These are phyloP conservation scores for Ptychadena robeensis DNA, from an alignment of 2,797 vertebrate species.

Conservation along the genomic window DNA sequence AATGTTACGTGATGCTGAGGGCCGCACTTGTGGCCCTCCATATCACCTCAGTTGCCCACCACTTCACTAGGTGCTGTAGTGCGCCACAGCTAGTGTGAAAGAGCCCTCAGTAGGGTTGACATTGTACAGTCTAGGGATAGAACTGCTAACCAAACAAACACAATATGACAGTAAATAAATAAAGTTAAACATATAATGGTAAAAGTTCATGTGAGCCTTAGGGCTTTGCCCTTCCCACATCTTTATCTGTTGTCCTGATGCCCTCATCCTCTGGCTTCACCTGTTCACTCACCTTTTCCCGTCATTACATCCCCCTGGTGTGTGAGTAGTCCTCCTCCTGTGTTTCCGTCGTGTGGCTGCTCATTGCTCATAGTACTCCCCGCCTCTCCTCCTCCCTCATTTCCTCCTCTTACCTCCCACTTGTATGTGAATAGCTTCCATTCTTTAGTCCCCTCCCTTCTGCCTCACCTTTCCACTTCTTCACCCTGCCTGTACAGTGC, in stretches of 20 bases:
- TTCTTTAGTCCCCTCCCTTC: conserved; percentile 7
- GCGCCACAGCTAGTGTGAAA: no score
- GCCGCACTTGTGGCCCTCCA: no score
- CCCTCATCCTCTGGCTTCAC: neutral
- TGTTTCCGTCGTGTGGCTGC: neutral
- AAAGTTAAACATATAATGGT: no score
- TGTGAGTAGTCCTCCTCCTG: neutral
- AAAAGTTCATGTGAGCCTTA: no score
- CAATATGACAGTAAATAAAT: no score
- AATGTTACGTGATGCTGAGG: no score
- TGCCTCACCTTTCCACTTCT: conserved; percentile 32
- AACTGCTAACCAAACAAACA: no score
- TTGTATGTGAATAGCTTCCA: conserved; percentile 3
- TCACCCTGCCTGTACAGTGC: neutral
- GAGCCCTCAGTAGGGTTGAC: no score
- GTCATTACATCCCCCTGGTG: neutral
- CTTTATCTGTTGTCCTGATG: neutral
- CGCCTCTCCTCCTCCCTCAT: conserved; percentile 8
- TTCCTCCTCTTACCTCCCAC: conserved; percentile 27
- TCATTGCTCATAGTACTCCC: neutral
- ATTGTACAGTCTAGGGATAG: no score
- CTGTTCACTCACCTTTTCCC: conserved; percentile 17
- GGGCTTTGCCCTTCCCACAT: no score
- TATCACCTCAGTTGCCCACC: no score
- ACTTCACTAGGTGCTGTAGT: no score